These are phyloP conservation scores for Balearica regulorum DNA, from an alignment of 2,797 vertebrate genomes.

Conservation along the genomic window DNA sequence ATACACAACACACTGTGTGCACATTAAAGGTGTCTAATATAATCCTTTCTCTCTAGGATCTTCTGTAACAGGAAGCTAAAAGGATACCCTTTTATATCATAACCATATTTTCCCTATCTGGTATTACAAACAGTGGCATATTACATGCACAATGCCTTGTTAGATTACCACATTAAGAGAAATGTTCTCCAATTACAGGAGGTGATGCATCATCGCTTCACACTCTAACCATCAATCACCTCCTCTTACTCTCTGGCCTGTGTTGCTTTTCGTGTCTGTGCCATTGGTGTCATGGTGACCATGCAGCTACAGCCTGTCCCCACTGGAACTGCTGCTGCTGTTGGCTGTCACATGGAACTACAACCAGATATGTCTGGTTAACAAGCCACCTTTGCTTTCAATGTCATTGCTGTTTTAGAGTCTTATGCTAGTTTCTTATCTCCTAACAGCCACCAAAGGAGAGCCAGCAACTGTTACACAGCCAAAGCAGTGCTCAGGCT, in stretches of 20 bases:
- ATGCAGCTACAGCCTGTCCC: background rate
- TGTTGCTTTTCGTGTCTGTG: background rate
- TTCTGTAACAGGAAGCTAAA: background rate
- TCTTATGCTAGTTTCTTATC: background rate
- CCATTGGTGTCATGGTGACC: fast-evolving
- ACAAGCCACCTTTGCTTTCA: background rate
- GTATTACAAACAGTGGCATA: background rate
- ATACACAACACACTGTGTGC: background rate
- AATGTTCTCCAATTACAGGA: background rate
- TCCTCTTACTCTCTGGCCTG: background rate
- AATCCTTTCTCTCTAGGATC: background rate
- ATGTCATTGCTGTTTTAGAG: background rate
- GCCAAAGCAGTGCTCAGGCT: background rate
- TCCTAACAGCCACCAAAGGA: background rate
- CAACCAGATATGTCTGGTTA: background rate
- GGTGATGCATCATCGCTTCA: background rate
- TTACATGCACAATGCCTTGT: background rate
- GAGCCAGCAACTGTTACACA: background rate
- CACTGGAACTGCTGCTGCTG: background rate
- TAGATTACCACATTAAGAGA: background rate
- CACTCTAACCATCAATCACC: background rate
- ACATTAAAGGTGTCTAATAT: background rate
- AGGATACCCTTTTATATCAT: background rate
- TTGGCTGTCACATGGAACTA: background rate
- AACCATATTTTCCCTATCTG: background rate